Base-by-base conservation (phyloP, 1,140 invertebrate species). In the Drosophila parvula region DNA sequence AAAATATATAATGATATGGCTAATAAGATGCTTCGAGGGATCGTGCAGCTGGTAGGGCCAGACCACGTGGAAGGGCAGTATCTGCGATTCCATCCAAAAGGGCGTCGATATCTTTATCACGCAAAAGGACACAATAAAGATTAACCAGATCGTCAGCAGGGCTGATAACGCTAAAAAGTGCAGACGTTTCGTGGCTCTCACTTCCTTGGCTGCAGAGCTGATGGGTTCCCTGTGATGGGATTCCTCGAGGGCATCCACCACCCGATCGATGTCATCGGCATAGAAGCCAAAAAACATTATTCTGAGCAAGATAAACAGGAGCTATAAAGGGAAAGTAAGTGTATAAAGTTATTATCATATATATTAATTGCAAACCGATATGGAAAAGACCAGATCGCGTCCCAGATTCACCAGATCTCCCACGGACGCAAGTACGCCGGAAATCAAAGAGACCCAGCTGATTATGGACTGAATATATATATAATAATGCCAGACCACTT, bases 1-100 rank as follows among this genome's bases (percentile, higher is more conserved):
- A 4, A 55, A 5, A 34, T 45, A 88, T 8, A 82, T 56, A 0
- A 67, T 1, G 5, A 14, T 5, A 30, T 88, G 38, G 0, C 30
- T 5, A 3, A 48, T 9, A 0, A 64, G 63, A 55, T 86, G 76
- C 0, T 28, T 38, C 0, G 48, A 22, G 0, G 82, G 76, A 69
- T 82, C 32, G 10, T 79, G 71, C 44, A 55, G 50, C 0, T 60
- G n/a, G 41, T 51, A 85, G 3, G 81, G 81, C 43, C 27, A 85
- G 3, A 40, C 18, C 0, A 44, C 58, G 32, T 81, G 68, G 41
- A 85, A 81, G 4, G 81, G 81, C 8, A 85, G 28, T 8, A 10
- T 10, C n/a, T 71, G 74, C 10, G 65, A 36, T 5, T 47, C 16
- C 1, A 76, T 55, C 60, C 61, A 85, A 8, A 74, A 6, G 0